Conservation (phyloP, 2,113 vertebrate species). For the Laterallus jamaicensis region DNA sequence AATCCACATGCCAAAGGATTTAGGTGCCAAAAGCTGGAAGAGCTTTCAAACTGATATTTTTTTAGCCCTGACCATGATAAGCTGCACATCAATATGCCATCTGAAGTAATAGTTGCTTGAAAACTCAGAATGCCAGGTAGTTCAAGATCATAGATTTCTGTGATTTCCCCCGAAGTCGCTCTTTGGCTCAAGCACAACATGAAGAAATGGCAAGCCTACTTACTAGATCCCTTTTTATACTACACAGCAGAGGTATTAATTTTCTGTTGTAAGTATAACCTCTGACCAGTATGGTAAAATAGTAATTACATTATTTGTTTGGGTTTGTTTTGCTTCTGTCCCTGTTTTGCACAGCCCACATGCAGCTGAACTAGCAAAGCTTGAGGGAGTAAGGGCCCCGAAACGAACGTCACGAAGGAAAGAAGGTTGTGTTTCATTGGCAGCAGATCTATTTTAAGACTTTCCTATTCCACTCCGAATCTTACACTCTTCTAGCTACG, state of each 20-base stretch:
- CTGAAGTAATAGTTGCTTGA: constrained; percentile 3
- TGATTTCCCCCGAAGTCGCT: not conserved
- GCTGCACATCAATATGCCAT: constrained; percentile 20
- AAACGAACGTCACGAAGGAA: not conserved
- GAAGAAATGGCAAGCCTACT: not conserved
- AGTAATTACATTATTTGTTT: not conserved
- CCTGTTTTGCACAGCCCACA: not conserved
- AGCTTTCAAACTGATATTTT: constrained; percentile 26
- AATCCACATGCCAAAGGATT: constrained; percentile 56
- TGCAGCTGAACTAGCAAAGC: not conserved
- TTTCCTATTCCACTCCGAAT: not conserved
- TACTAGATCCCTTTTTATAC: not conserved
- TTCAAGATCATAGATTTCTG: not conserved
- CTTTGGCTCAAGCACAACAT: not conserved
- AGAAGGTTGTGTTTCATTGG: not conserved
- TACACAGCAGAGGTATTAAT: not conserved
- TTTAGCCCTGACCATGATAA: constrained; percentile 44
- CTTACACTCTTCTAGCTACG: not conserved
- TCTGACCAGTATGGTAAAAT: not conserved
- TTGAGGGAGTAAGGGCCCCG: not conserved
- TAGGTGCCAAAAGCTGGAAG: constrained; percentile 63
- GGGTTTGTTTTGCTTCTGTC: not conserved
- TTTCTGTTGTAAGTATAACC: constrained; percentile 27
- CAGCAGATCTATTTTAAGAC: not conserved
- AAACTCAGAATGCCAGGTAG: constrained; percentile 13